Conservation (phyloP, 2,888 invertebrate genomes). For the Pheosia gnoma region DNA sequence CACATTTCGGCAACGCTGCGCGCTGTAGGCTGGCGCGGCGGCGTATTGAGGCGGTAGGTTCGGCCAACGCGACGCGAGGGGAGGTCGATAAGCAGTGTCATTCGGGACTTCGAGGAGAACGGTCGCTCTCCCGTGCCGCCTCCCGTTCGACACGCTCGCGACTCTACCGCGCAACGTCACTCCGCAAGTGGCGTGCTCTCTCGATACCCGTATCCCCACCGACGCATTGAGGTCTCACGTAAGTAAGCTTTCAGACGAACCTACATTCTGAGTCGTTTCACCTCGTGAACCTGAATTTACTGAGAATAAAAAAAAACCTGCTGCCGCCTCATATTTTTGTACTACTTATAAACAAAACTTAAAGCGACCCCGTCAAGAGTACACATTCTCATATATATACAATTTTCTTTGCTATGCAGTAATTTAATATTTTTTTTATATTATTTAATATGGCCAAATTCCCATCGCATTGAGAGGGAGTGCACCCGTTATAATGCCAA, state of each 20-base stretch:
- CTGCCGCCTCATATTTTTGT: not conserved
- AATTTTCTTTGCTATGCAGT: too few species aligned
- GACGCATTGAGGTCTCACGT: slow-evolving; percentile 23
- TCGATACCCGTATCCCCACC: slow-evolving; percentile 28
- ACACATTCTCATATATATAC: too few species aligned
- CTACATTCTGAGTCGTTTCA: not conserved
- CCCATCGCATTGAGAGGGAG: too few species aligned
- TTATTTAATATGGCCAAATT: too few species aligned
- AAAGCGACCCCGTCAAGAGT: not conserved
- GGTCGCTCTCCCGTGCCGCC: slow-evolving; percentile 40
- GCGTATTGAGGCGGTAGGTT: slow-evolving; percentile 47
- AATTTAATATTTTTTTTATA: too few species aligned
- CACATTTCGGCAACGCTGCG: slow-evolving; percentile 73
- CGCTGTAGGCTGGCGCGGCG: slow-evolving; percentile 59
- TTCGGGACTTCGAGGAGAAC: slow-evolving; percentile 48
- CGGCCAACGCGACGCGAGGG: slow-evolving; percentile 51
- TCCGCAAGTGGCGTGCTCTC: slow-evolving; percentile 39
- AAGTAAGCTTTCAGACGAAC: slow-evolving; percentile 28
- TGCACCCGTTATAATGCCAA: too few species aligned
- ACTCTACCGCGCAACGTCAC: slow-evolving; percentile 29
- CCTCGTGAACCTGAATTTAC: slow-evolving; percentile 6
- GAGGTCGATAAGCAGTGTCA: slow-evolving; percentile 79
- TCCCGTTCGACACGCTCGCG: slow-evolving; percentile 24
- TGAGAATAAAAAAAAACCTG: not conserved
- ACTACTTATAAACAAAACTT: not conserved